phyloP scores from a whole-genome alignment of 2,888 invertebrate genomes.

The Cotesia congregata region DNA sequence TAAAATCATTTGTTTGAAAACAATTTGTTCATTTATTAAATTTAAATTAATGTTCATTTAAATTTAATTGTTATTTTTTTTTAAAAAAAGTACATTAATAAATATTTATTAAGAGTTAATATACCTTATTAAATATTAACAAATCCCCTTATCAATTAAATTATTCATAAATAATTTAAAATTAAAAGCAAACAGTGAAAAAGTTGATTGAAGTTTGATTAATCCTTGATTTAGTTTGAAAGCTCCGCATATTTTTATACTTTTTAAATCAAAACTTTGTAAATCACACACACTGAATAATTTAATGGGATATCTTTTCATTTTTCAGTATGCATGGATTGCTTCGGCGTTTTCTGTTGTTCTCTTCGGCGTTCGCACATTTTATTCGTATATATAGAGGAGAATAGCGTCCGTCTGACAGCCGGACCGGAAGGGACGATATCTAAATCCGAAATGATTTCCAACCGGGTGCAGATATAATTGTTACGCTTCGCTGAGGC shows the following conservation, averaged over 20 bases:
- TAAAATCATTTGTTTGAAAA: no score
- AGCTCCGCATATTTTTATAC: not conserved
- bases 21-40: no score
- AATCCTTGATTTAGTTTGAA: no score
- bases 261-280: not conserved
- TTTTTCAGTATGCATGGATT: not conserved
- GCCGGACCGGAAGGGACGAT: constrained; percentile 44
- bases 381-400: constrained; percentile 5
- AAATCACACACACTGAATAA: not conserved
- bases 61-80: no score
- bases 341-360: constrained; percentile 7
- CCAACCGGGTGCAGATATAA: constrained; percentile 45
- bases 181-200: no score
- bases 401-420: constrained; percentile 29
- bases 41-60: no score
- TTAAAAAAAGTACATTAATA: no score
- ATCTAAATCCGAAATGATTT: constrained; percentile 48
- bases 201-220: no score
- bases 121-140: no score
- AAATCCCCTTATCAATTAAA: no score
- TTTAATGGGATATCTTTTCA: not conserved
- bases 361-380: not conserved
- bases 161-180: no score
- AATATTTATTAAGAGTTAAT: no score
- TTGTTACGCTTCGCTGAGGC: constrained; percentile 43